Evolutionary conservation across 2,888 invertebrate genomes (phyloP).

Genomic region (Drosophila austrosaltans): DNA sequence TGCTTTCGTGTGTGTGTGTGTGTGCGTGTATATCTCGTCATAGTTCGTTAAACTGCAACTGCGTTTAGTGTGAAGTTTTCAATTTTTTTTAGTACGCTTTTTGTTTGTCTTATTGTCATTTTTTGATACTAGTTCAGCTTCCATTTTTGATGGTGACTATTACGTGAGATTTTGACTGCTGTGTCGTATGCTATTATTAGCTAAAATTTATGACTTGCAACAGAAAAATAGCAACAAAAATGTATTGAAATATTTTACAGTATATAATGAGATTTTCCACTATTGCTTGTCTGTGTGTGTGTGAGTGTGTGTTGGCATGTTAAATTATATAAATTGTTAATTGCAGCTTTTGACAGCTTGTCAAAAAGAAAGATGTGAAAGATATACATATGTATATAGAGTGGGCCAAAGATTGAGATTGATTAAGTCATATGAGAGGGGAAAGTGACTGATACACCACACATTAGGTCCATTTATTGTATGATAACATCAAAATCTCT

Average conservation of each 20-base stretch:
- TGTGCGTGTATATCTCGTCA: constrained; percentile 30
- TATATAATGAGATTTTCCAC: constrained; percentile 36
- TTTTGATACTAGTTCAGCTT: constrained; percentile 24
- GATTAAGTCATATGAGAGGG: constrained; percentile 31
- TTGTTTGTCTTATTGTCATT: constrained; percentile 12
- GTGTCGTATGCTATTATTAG: constrained; percentile 50
- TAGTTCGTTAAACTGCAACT: constrained; percentile 49
- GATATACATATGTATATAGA: constrained; percentile 7
- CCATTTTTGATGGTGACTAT: constrained; percentile 44
- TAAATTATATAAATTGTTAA: constrained; percentile 58
- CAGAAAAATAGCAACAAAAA: constrained; percentile 19
- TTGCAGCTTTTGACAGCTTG: constrained; percentile 52
- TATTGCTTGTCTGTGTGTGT: neutral
- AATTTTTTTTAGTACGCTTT: constrained; percentile 22
- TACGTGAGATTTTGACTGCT: constrained; percentile 64
- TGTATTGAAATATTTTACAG: constrained; percentile 48
- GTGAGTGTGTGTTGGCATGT: constrained; percentile 21
- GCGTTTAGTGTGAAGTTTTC: constrained; percentile 27
- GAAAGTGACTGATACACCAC: constrained; percentile 12
- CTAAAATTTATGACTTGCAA: constrained; percentile 54
- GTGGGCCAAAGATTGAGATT: constrained; percentile 26
- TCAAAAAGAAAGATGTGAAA: constrained; percentile 19
- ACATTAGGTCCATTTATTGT: neutral
- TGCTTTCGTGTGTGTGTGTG: constrained; percentile 4
- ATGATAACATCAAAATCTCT: neutral